Base-by-base conservation (phyloP, 2,797 vertebrate genomes). In the Acrossocheilus wenchowensis region DNA sequence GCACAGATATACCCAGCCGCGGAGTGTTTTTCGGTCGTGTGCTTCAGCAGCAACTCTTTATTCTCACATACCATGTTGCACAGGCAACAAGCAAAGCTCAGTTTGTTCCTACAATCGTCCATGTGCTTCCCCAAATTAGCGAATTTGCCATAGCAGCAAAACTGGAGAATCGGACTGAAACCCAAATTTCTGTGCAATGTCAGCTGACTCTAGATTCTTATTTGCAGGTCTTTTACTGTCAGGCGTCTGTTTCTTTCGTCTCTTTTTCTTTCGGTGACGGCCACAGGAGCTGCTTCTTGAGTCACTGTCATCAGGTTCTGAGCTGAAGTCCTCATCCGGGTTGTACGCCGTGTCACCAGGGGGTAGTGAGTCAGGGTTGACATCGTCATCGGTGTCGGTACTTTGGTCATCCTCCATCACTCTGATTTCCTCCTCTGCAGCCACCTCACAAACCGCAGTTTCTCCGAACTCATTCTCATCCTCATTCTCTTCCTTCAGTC, bases 1-100 rank as follows among this genome's bases (percentile, higher is more conserved):
- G 71, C 82, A 69, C 92, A 91, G 62, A 89, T 36, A 45, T 85
- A 91, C 64, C 68, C 75, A 54, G 66, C 34, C 43, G 36, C 48
- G 3, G 77, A 81, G 26, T 90, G 87, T 12, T 73, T 86, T 45
- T 69, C n/a, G 0, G 50, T 36, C 39, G 52, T 68, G 86, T 89
- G 81, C 23, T 77, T 79, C 9, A 82, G 54, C 39, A 87, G 34
- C 36, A 78, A 19, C 9, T 80, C n/a, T 30, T 86, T 39, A 36
- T 17, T 87, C 11, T 4, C 23, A 52, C 52, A 87, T 5, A 5
- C 0, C 19, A 17, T 26, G 15, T 12, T 52, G 48, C 88, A 89
- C 45, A 77, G 36, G 12, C 66, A 50, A 68, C 88, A 89, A 0
- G 39, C 2, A 6, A 54, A 71, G 23, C 6, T 48, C 2, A 17